These are phyloP conservation scores for Temnopleurus reevesii DNA, from an alignment of 53 echinoderm and acorn worm species.

Conservation along the genomic window DNA sequence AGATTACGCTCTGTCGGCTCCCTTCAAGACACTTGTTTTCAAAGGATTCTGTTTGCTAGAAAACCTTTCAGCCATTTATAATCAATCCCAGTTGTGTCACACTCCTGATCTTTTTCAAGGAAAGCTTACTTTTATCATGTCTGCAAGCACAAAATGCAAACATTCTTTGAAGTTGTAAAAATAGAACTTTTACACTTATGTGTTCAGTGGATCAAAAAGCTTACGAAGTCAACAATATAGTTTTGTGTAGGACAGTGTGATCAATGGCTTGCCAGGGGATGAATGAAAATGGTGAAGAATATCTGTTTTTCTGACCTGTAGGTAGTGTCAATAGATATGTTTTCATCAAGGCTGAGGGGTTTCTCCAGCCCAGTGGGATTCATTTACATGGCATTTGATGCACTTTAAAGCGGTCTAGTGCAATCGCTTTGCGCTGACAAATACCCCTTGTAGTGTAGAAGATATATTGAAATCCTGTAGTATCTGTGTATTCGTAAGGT, in stretches of 20 bases:
- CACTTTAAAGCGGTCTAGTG: not conserved
- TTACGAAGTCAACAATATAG: too few species aligned
- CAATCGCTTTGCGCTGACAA: not conserved
- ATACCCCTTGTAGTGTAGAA: too few species aligned
- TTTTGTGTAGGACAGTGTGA: too few species aligned
- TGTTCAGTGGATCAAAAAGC: not conserved
- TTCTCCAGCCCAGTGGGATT: too few species aligned
- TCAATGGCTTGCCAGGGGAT: not conserved
- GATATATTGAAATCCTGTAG: too few species aligned
- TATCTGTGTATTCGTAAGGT: too few species aligned
- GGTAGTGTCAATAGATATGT: constrained; percentile 11
- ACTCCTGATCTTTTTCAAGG: not conserved
- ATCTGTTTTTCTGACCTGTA: not conserved
- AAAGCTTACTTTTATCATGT: not conserved
- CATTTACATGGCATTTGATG: too few species aligned
- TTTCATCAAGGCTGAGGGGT: too few species aligned
- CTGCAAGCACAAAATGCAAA: not conserved
- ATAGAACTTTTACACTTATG: not conserved
- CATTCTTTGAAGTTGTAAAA: not conserved
- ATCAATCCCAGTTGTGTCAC: not conserved
- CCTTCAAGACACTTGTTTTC: not conserved
- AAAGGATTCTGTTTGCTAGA: not conserved
- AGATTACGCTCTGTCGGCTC: too few species aligned
- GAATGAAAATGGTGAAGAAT: not conserved
- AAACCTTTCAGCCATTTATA: constrained; percentile 17